Evolutionary conservation across 2,113 vertebrate species (phyloP), one percentile per base, ranked within the genome.

Genomic region (Amia ocellicauda): DNA sequence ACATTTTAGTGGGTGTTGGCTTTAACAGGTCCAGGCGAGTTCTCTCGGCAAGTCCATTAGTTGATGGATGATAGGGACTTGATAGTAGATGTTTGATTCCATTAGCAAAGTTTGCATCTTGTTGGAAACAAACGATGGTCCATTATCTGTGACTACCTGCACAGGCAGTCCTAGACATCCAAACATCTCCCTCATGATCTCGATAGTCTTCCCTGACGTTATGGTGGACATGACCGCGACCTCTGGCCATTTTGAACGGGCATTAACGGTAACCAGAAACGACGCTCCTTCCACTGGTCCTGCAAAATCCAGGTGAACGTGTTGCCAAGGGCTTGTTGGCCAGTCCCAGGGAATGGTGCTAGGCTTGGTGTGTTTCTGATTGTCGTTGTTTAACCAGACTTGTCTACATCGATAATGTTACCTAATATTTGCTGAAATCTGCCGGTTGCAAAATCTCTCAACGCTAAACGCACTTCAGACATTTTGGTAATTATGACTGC

Each of bases 231-330:
- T 22, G 7, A 58, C 41, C 22, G 36, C 43, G 24, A 58, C 14
- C 26, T 65, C 63, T 19, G 54, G 42, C 26, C 54, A 58, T 16
- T 65, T 23, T 13, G 53, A 65, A 31, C 58, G 63, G n/a, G 42
- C 16, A 5, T 63, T 20, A 7, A 64, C 40, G 5, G 62, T 24
- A 43, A 64, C 52, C 5, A 64, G 26, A 19, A 64, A 20, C 36
- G 47, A 56, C 7, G 4, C 24, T 7, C 22, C 52, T 13, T 57
- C 40, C 3, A 56, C 5, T 45, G 62, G 62, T 27, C 55, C 43
- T 23, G 55, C 55, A 66, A 66, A 66, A 58, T 66, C 43, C 43
- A 66, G 19, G 49, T 58, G 42, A 19, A 66, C 23, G 13, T 19
- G 7, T 20, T 66, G 26, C 63, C 55, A 50, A 9, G 26, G 26